A percentile compares a stretch with the other conserved stretches of the same genome.
These are phyloP conservation scores for Dendroctonus valens DNA, from an alignment of 1,140 invertebrate genomes.

Conservation along the genomic window DNA sequence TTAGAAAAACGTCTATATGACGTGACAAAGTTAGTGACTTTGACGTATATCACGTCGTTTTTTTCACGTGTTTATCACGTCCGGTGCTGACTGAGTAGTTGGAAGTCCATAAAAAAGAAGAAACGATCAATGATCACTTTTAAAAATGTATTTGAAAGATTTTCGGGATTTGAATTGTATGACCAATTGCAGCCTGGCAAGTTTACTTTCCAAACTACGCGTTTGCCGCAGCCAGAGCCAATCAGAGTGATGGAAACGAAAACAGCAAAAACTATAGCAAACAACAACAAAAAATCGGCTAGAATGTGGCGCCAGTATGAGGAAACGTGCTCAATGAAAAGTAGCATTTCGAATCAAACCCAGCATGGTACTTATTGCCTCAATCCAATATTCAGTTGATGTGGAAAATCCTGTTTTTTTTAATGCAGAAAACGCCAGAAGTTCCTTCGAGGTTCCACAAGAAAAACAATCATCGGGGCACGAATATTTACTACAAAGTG, in stretches of 20 bases:
- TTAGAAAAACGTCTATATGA: no score
- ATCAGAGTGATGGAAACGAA: constrained; percentile 65
- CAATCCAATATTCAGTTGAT: constrained; percentile 47
- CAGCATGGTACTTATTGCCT: constrained; percentile 45
- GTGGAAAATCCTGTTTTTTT: no score
- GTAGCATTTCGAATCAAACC: constrained; percentile 55
- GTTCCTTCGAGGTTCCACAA: no score
- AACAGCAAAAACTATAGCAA: constrained; percentile 69
- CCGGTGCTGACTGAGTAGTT: not conserved
- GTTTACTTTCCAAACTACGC: constrained; percentile 71
- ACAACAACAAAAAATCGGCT: constrained; percentile 56
- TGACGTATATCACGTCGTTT: not conserved
- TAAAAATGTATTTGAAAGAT: no score
- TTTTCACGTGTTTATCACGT: no score
- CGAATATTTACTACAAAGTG: no score
- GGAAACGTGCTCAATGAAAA: constrained; percentile 46
- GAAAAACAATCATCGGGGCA: no score
- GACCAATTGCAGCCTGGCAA: constrained; percentile 48
- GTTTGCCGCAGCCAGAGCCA: constrained; percentile 70
- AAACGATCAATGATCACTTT: no score
- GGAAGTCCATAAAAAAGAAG: no score
- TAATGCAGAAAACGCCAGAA: no score
- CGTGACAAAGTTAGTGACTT: no score
- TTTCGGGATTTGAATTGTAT: not conserved
- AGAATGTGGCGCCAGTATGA: constrained; percentile 42